These are phyloP conservation scores for Drosophila varians DNA, from an alignment of 1,140 invertebrate genomes.

Conservation along the genomic window DNA sequence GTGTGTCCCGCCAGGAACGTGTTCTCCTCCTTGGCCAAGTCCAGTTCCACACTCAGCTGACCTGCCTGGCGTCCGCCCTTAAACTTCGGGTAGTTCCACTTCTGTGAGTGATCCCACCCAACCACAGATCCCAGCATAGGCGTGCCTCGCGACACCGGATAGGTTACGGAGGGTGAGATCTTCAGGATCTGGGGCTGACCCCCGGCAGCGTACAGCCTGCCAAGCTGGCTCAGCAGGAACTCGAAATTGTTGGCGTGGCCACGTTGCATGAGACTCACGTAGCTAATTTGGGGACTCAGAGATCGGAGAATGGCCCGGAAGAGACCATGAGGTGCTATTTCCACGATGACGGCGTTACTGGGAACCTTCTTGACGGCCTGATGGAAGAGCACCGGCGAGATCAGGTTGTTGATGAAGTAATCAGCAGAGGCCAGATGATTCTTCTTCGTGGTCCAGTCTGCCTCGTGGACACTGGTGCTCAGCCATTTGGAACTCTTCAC, in stretches of 20 bases:
- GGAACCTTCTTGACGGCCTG: conserved; percentile 94
- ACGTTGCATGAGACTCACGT: conserved; percentile 91
- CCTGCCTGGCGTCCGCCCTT: conserved; percentile 84
- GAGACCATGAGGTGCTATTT: conserved; percentile 96
- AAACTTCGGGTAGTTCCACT: conserved; percentile 91
- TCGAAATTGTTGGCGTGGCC: conserved; percentile 88
- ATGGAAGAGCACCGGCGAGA: conserved; percentile 92
- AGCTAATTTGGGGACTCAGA: conserved; percentile 86
- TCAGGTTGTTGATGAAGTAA: conserved; percentile 98
- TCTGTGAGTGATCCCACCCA: conserved; percentile 94
- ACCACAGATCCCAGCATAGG: conserved; percentile 93
- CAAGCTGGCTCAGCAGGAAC: conserved; percentile 89
- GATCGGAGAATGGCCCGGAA: conserved; percentile 93
- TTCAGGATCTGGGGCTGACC: conserved; percentile 89
- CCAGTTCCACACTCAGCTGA: conserved; percentile 90
- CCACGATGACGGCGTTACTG: conserved; percentile 93
- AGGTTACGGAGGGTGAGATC: conserved; percentile 89
- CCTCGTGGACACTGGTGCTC: conserved; percentile 93
- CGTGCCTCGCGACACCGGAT: conserved; percentile 93
- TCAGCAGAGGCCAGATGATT: conserved; percentile 93
- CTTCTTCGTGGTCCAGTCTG: conserved; percentile 89
- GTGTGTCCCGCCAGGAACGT: conserved; percentile 92
- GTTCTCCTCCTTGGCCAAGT: conserved; percentile 90
- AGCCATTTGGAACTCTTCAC: conserved; percentile 92
- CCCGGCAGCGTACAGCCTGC: conserved; percentile 92